phyloP scores from a whole-genome alignment of 2,888 invertebrate genomes.

The Lasioglossum oenotherae region DNA sequence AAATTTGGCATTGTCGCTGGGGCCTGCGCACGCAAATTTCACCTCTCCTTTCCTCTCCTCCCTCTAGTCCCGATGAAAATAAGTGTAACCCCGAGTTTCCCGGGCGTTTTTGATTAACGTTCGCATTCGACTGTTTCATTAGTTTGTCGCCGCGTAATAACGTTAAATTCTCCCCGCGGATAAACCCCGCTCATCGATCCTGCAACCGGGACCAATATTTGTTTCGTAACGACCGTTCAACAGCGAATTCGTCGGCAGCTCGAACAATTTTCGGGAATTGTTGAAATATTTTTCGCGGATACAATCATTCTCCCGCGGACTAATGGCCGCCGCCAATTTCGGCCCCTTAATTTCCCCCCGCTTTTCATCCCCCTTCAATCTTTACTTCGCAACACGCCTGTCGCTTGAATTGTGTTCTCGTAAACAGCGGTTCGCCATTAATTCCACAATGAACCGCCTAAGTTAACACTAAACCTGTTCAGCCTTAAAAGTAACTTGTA shows the following conservation, averaged over 20 bases:
- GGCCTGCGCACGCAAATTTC: slow-evolving; percentile 30
- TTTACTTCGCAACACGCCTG: neutral
- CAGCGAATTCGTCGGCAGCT: slow-evolving; percentile 24
- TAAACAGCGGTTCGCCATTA: neutral
- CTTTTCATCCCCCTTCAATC: neutral
- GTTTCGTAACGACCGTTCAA: slow-evolving; percentile 5
- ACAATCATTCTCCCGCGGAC: slow-evolving; percentile 51
- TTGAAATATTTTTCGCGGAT: slow-evolving; percentile 31
- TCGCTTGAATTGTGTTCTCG: neutral
- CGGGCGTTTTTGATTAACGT: slow-evolving; percentile 18
- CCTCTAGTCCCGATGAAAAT: slow-evolving; percentile 14
- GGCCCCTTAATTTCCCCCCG: neutral
- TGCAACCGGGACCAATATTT: slow-evolving; percentile 3
- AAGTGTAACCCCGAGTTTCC: slow-evolving; percentile 1
- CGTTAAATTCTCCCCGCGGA: slow-evolving; percentile 8
- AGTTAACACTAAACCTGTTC: neutral
- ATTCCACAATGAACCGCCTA: neutral
- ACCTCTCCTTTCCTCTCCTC: neutral
- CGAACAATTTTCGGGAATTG: slow-evolving; percentile 6
- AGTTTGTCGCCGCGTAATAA: neutral
- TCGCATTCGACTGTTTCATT: neutral
- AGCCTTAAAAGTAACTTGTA: too few species aligned
- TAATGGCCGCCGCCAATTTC: slow-evolving; percentile 1
- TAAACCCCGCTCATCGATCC: neutral
- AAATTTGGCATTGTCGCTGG: slow-evolving; percentile 48